Evolutionary conservation across 1,140 invertebrate species (phyloP).

Genomic region (Branchinecta lindahli): DNA sequence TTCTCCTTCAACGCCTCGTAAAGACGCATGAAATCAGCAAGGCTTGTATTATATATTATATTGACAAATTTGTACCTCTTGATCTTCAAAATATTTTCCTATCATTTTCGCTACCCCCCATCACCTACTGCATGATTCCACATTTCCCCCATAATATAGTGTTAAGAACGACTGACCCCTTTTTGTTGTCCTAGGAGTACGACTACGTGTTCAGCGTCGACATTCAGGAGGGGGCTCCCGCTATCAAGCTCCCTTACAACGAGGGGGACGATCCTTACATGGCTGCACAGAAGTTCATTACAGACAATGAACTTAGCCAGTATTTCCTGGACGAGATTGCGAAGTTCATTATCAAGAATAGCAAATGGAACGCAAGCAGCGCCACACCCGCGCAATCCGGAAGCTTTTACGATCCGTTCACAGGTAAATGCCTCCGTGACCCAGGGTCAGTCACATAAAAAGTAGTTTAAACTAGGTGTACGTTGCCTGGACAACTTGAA

Average conservation of each 20-base stretch:
- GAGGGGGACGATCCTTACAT: slow-evolving; percentile 46
- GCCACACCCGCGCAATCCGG: slow-evolving; percentile 17
- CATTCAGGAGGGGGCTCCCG: slow-evolving; percentile 69
- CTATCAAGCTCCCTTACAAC: slow-evolving; percentile 84
- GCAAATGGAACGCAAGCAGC: slow-evolving; percentile 26
- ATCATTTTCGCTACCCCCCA: too few species aligned
- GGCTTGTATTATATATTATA: too few species aligned
- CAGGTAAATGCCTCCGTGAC: slow-evolving; percentile 29
- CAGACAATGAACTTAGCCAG: slow-evolving; percentile 61
- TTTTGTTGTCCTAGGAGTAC: slow-evolving; percentile 48
- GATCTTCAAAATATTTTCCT: too few species aligned
- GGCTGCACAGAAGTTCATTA: slow-evolving; percentile 47
- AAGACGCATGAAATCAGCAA: too few species aligned
- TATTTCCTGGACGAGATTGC: slow-evolving; percentile 83
- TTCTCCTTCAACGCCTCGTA: too few species aligned
- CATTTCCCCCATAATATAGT: too few species aligned
- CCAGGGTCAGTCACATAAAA: slow-evolving; percentile 12
- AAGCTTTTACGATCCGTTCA: slow-evolving; percentile 52
- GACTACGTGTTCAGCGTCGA: slow-evolving; percentile 92
- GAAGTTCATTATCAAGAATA: slow-evolving; percentile 84
- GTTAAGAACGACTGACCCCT: too few species aligned
- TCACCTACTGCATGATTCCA: too few species aligned
- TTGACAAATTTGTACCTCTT: too few species aligned
- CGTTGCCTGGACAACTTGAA: too few species aligned
- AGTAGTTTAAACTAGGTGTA: too few species aligned